These are phyloP conservation scores for Tupaia tana DNA, from an alignment of 2,113 vertebrate species.

Conservation along the genomic window DNA sequence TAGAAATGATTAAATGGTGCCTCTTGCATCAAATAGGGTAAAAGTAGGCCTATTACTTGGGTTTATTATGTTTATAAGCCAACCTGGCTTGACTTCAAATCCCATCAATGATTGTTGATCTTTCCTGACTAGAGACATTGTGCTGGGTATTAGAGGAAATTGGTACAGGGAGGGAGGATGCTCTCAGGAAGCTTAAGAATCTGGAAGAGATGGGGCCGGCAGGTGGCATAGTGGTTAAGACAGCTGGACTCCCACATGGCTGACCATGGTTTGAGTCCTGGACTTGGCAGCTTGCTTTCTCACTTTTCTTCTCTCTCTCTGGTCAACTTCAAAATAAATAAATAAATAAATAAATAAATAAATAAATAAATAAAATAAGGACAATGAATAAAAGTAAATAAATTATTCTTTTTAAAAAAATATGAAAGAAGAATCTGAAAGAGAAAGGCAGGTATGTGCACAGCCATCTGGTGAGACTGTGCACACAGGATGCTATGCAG, in stretches of 20 bases:
- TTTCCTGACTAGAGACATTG: neutral
- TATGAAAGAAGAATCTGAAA: neutral
- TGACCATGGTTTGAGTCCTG: no score
- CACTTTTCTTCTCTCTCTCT: no score
- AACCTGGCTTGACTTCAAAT: neutral
- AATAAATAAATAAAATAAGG: no score
- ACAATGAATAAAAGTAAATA: no score
- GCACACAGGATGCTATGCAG: accelerated
- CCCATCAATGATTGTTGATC: neutral
- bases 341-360: no score
- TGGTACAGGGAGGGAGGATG: neutral
- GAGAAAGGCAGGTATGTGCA: neutral
- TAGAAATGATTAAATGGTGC: neutral
- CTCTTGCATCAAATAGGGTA: neutral
- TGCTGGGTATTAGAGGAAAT: neutral
- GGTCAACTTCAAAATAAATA: no score
- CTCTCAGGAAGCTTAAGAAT: neutral
- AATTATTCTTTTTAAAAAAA: no score
- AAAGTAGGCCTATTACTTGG: neutral
- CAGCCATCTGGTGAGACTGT: neutral
- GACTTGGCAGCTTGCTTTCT: no score
- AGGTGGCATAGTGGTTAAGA: no score
- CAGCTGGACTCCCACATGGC: no score
- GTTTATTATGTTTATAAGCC: neutral
- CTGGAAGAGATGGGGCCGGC: neutral